Conservation (phyloP, 2,797 vertebrate genomes). For the Poecilia picta region DNA sequence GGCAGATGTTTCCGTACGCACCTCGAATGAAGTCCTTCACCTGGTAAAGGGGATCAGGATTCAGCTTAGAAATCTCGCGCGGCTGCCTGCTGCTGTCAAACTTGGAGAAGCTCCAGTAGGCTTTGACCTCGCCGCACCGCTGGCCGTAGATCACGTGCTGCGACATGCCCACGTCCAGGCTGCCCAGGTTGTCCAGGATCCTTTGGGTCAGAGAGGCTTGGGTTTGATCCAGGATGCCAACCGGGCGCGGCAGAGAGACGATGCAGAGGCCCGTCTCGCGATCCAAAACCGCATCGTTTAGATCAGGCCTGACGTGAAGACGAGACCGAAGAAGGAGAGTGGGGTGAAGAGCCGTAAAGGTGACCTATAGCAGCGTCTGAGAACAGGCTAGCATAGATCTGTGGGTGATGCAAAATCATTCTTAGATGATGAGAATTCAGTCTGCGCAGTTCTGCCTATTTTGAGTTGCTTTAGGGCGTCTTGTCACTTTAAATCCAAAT, state of each 20-base stretch:
- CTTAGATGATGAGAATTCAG: too few relatives aligned
- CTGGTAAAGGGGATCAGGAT: conserved; percentile 68
- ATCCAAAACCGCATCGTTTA: conserved; percentile 14
- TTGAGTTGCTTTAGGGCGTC: too few relatives aligned
- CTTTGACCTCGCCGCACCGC: conserved; percentile 78
- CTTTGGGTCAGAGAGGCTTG: conserved; percentile 73
- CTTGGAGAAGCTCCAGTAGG: conserved; percentile 85
- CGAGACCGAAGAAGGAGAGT: background rate
- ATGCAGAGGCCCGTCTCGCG: conserved; percentile 56
- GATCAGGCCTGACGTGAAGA: conserved; percentile 55
- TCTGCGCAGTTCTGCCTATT: too few relatives aligned
- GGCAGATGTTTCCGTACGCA: conserved; percentile 41
- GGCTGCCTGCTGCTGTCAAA: conserved; percentile 65
- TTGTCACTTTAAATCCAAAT: too few relatives aligned
- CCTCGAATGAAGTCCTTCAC: conserved; percentile 81
- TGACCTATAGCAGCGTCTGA: too few relatives aligned
- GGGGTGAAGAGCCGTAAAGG: background rate
- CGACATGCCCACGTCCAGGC: conserved; percentile 75
- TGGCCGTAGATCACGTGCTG: conserved; percentile 68
- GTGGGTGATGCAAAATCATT: too few relatives aligned
- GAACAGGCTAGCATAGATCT: too few relatives aligned
- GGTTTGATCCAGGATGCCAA: conserved; percentile 67
- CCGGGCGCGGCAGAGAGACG: conserved; percentile 79
- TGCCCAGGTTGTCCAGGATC: conserved; percentile 80
- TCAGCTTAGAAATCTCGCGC: conserved; percentile 79